Percentiles rank a stretch among this genome's conserved stretches.
Evolutionary conservation across 2,888 invertebrate genomes (phyloP).

Genomic region (Tortricodes alternella): DNA sequence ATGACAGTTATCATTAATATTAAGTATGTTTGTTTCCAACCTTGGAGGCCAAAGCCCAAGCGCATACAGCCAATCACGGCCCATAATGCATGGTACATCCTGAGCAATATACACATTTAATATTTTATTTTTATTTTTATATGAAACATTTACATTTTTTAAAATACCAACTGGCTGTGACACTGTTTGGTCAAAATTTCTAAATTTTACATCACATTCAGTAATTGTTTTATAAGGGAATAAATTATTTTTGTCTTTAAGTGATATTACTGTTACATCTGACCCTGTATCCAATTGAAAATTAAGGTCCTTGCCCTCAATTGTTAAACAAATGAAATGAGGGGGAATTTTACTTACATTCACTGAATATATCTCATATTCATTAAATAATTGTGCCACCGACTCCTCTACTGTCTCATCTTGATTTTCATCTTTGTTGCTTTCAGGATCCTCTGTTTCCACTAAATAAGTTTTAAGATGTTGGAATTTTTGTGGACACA

Average conservation of each 20-base stretch:
- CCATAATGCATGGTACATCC: not conserved
- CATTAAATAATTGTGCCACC: not conserved
- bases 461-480: not conserved
- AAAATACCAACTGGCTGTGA: not conserved
- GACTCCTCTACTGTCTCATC: not conserved
- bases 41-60: conserved; percentile 15
- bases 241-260: conserved; percentile 5
- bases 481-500: not conserved
- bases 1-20: not conserved
- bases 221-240: not conserved
- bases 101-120: not conserved
- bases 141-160: not conserved
- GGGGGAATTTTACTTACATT: conserved; percentile 19
- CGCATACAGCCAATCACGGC: not conserved
- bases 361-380: not conserved
- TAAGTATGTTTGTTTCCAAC: not conserved
- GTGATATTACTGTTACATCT: conserved; percentile 9
- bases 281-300: conserved; percentile 27
- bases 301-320: not conserved
- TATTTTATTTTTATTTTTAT: not conserved
- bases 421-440: not conserved
- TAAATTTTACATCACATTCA: not conserved
- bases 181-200: not conserved
- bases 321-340: not conserved
- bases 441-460: not conserved